phyloP scores from a whole-genome alignment of 1,140 invertebrate species.

The Cataglyphis hispanica region DNA sequence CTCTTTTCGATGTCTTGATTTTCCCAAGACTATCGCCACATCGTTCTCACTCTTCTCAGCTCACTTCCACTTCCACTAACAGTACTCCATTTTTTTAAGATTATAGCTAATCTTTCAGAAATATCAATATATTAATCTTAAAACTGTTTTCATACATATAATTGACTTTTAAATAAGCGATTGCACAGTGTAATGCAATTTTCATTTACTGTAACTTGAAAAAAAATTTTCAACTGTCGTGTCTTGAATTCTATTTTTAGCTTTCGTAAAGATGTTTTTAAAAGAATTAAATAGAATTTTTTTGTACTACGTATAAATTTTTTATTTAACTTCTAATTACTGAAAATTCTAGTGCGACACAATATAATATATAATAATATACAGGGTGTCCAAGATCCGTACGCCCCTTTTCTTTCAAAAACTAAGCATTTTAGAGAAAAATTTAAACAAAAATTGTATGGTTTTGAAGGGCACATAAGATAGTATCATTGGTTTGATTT shows the following conservation, averaged over 20 bases:
- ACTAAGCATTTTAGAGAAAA: too few species aligned
- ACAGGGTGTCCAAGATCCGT: too few species aligned
- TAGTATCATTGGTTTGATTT: too few species aligned
- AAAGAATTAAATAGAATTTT: too few species aligned
- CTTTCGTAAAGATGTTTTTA: not conserved
- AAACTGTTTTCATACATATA: not conserved
- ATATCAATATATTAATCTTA: not conserved
- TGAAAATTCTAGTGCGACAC: not conserved
- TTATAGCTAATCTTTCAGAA: not conserved
- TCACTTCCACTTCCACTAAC: not conserved
- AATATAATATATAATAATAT: not conserved
- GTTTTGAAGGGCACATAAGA: too few species aligned
- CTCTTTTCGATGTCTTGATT: not conserved
- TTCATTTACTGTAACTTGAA: not conserved
- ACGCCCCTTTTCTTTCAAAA: too few species aligned
- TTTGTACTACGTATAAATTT: too few species aligned
- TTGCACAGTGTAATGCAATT: not conserved
- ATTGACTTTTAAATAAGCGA: not conserved
- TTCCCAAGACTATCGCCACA: slow-evolving; percentile 6
- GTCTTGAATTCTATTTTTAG: not conserved
- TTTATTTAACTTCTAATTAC: too few species aligned
- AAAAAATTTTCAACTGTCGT: not conserved
- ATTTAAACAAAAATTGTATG: too few species aligned
- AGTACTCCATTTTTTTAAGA: not conserved
- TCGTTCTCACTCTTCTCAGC: too few species aligned